Evolutionary conservation across 2,113 vertebrate genomes (phyloP).

Genomic region (Gorilla gorilla): DNA sequence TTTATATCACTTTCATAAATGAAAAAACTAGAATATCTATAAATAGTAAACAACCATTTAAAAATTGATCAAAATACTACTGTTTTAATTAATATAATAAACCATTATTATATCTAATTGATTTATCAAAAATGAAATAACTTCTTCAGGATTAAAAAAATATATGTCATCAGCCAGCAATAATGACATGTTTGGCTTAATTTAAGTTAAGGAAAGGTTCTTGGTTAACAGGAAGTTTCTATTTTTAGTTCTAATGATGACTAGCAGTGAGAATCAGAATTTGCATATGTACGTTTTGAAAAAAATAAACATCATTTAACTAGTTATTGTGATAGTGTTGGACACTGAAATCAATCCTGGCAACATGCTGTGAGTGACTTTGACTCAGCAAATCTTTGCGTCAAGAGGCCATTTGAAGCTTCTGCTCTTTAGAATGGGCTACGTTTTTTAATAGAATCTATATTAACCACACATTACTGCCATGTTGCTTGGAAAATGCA

Average conservation of each 20-base stretch:
- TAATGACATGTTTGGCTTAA: background rate
- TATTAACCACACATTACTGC: background rate
- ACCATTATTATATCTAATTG: background rate
- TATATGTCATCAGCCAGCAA: background rate
- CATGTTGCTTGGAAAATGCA: background rate
- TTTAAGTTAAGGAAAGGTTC: background rate
- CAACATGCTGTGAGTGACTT: background rate
- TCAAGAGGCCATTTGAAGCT: background rate
- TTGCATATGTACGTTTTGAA: background rate
- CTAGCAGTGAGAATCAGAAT: background rate
- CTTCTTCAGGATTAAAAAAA: background rate
- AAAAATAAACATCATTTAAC: background rate
- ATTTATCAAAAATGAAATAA: background rate
- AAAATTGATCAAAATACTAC: background rate
- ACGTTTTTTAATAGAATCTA: background rate
- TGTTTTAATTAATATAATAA: background rate
- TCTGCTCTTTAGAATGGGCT: background rate
- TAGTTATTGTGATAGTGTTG: background rate
- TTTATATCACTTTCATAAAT: background rate
- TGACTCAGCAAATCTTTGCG: background rate
- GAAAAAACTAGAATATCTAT: background rate
- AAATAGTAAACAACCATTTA: background rate
- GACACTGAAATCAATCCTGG: background rate
- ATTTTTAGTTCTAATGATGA: background rate
- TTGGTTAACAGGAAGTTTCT: background rate